Evolutionary conservation across 2,113 vertebrate species (phyloP).

Genomic region (Tachuris rubrigastra): DNA sequence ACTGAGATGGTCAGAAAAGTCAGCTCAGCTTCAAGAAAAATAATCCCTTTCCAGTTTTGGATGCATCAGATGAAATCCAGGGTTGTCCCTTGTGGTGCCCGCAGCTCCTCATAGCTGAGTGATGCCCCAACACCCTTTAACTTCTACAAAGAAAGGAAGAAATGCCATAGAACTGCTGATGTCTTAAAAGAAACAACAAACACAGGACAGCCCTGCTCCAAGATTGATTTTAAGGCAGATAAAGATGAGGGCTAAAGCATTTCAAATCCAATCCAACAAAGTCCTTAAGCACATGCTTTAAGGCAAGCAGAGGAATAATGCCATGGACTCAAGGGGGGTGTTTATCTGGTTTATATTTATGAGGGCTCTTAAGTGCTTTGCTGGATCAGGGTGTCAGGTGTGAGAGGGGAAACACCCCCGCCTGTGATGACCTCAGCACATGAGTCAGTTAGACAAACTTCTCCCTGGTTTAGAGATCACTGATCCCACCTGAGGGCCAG

Average conservation of each 20-base stretch:
- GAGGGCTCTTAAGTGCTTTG: constrained; percentile 33
- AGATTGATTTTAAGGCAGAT: constrained; percentile 31
- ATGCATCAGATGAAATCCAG: not conserved
- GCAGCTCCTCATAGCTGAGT: not conserved
- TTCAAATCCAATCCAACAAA: constrained; percentile 57
- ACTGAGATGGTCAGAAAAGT: not conserved
- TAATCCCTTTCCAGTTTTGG: not conserved
- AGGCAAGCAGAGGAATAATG: constrained; percentile 44
- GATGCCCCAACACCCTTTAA: rapidly evolving
- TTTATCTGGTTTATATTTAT: constrained; percentile 1
- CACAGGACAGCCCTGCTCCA: not conserved
- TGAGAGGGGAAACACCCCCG: not conserved
- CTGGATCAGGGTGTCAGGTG: not conserved
- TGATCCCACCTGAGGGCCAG: not conserved
- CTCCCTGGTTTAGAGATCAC: not conserved
- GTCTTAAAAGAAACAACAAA: not conserved
- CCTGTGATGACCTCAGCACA: not conserved
- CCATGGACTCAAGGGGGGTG: not conserved
- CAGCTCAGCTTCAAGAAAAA: constrained; percentile 24
- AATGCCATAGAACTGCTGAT: not conserved
- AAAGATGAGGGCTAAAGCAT: constrained; percentile 22
- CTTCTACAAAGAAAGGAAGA: not conserved
- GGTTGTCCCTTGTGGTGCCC: not conserved
- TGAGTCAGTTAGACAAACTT: not conserved
- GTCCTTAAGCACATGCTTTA: constrained; percentile 40